These are phyloP conservation scores for Hystrix cristata DNA, from an alignment of 2,113 vertebrate genomes.

Conservation along the genomic window DNA sequence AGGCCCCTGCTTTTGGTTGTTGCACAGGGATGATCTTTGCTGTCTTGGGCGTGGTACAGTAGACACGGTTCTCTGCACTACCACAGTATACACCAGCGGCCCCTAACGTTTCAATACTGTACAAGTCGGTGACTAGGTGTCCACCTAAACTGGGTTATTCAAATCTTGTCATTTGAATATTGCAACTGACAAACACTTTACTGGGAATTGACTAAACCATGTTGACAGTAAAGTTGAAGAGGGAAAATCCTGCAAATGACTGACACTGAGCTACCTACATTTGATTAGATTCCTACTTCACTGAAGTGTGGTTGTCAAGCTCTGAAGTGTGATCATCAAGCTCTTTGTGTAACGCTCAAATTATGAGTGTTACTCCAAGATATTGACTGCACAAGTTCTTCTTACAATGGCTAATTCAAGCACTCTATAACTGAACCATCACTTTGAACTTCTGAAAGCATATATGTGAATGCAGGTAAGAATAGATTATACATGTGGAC, in stretches of 20 bases:
- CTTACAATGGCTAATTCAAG: neutral
- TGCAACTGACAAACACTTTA: neutral
- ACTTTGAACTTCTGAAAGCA: neutral
- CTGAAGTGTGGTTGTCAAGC: neutral
- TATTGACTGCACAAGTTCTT: neutral
- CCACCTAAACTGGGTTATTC: neutral
- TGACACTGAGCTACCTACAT: neutral
- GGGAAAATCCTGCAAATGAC: neutral
- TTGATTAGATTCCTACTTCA: neutral
- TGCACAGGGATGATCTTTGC: neutral
- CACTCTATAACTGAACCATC: neutral
- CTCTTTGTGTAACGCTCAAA: neutral
- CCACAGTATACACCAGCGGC: neutral
- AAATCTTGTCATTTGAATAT: conserved; percentile 21
- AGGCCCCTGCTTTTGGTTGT: neutral
- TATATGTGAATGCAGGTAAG: neutral
- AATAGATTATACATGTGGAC: neutral
- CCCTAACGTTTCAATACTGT: neutral
- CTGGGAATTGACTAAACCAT: neutral
- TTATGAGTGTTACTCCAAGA: neutral
- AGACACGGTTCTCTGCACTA: neutral
- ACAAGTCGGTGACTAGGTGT: neutral
- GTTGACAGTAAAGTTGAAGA: neutral
- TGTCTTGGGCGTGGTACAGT: neutral
- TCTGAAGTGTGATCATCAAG: neutral